Base-by-base conservation (phyloP, 2,888 invertebrate genomes). In the Phymatocera aterrima region DNA sequence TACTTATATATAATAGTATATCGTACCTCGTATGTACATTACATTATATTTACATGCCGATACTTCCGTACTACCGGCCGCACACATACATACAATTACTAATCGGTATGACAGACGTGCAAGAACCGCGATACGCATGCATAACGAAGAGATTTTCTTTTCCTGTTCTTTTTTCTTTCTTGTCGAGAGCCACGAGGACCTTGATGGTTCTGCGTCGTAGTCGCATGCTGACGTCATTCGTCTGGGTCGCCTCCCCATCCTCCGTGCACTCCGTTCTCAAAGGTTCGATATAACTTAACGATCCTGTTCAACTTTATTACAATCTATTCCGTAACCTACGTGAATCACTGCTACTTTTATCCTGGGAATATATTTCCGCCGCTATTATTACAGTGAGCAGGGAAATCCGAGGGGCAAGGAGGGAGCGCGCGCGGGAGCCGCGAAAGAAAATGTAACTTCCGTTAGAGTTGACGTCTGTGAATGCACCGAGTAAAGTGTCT, bases 171-270 rank as follows among this genome's bases (percentile, higher is more conserved):
- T 61, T 28, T 12, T 0, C 60, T 15, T 24, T 8, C 10, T 28
- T 31, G 18, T 24, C n/a, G 34, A 51, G 28, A 72, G n/a, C 15
- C 34, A 37, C 10, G 18, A 72, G 34, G 34, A n/a, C 68, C 68
- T 43, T 72, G 18, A 72, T 48, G 31, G 31, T 72, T 51, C 46
- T 10, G 24, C 68, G 12, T 31, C 34, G 6, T 61, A 31, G 61
- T 61, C 34, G 34, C 64, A 43, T 28, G 68, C 68, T 68, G 68
- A 68, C 40, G 43, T 68, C 43, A 72, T 48, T 72, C 72, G 34
- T 51, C 72, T 72, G 18, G 48, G 72, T 72, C 72, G 51, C 1
- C n/a, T 21, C 24, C 37, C 28, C 43, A 40, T 43, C 15, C 24
- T 21, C 15, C 68, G 40, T 46, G 46, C 24, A 72, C 21, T 21